Percentiles rank a stretch among this genome's conserved stretches.
Evolutionary conservation across 2,113 vertebrate species (phyloP).

Genomic region (Grantiella picta): DNA sequence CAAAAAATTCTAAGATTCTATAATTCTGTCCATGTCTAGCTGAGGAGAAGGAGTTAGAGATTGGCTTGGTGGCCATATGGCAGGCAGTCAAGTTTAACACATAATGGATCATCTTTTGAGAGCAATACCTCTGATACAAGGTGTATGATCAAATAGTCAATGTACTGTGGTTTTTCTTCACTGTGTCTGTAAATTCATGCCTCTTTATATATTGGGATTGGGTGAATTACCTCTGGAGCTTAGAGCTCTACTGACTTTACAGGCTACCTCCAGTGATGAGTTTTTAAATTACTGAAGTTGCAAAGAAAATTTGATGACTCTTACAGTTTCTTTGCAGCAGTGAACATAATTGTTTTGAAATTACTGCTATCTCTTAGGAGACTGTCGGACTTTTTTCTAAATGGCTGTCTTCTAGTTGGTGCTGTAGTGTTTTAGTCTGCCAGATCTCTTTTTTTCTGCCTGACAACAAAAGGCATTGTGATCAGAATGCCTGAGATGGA

Average conservation of each 20-base stretch:
- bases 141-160: neutral
- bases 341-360: neutral
- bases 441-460: neutral
- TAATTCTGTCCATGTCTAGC: accelerated
- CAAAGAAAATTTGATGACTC: neutral
- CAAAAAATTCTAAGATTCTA: neutral
- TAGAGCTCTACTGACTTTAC: neutral
- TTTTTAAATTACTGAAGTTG: neutral
- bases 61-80: neutral
- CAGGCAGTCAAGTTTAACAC: neutral
- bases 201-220: neutral
- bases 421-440: neutral
- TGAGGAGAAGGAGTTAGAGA: neutral
- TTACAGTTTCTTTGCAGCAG: neutral
- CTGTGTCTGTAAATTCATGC: neutral
- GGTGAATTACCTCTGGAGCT: neutral
- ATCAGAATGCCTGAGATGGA: neutral
- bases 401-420: neutral
- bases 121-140: neutral
- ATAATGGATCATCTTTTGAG: neutral
- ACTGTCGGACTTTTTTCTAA: neutral
- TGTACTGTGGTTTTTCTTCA: neutral
- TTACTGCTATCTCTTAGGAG: neutral
- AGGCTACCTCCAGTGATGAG: neutral
- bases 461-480: neutral